These are phyloP conservation scores for Eidolon dupreanum DNA, from an alignment of 2,797 vertebrate genomes.

Conservation along the genomic window DNA sequence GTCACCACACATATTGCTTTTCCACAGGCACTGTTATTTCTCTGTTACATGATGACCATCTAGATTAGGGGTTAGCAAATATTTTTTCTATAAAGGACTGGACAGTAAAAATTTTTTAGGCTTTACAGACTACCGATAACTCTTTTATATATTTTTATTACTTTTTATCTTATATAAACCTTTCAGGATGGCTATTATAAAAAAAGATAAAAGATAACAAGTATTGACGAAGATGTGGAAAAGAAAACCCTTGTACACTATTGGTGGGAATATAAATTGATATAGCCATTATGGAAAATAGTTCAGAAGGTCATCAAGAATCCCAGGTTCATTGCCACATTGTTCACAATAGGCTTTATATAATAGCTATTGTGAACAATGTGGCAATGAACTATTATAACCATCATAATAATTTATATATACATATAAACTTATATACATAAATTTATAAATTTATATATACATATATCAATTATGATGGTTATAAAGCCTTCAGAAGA, in stretches of 20 bases:
- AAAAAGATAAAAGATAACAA: neutral
- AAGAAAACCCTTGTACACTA: neutral
- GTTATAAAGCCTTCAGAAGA: neutral
- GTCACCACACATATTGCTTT: neutral
- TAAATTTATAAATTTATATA: too few relatives aligned
- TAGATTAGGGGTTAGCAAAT: neutral
- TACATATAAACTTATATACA: too few relatives aligned
- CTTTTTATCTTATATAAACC: neutral
- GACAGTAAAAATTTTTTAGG: neutral
- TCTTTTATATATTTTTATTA: neutral
- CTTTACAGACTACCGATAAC: neutral
- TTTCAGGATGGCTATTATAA: neutral
- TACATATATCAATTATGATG: too few relatives aligned
- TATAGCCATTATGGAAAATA: neutral
- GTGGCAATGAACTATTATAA: too few relatives aligned
- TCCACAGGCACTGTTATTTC: neutral
- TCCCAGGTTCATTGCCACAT: neutral
- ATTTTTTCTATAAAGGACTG: neutral
- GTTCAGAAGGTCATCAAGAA: neutral
- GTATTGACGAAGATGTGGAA: neutral
- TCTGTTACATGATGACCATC: neutral
- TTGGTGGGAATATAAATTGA: neutral
- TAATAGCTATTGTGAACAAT: too few relatives aligned
- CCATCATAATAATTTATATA: too few relatives aligned
- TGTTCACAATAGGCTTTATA: neutral